Conservation (phyloP, 1,140 invertebrate genomes). For the Drosophila ananassae region DNA sequence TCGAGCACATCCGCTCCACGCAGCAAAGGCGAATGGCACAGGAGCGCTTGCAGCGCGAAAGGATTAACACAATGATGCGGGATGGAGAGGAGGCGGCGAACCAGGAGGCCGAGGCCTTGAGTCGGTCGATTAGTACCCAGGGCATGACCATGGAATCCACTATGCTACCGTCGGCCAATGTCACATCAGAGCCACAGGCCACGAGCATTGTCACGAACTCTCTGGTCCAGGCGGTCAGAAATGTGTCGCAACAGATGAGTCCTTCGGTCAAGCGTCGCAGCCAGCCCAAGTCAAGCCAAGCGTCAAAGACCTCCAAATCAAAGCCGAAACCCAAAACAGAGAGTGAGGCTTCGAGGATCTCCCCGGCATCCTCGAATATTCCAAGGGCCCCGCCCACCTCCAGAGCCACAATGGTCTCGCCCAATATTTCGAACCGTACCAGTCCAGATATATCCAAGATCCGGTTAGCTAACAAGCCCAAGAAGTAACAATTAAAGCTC, state of each 20-base stretch:
- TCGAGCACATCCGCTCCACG: constrained; percentile 42
- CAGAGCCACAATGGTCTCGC: constrained; percentile 20
- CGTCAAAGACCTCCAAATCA: not conserved
- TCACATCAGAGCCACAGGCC: not conserved
- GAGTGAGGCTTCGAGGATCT: not conserved
- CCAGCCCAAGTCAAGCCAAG: not conserved
- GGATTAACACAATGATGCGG: constrained; percentile 39
- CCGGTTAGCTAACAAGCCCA: constrained; percentile 24
- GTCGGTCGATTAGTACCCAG: constrained; percentile 58
- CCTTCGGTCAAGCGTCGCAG: not conserved
- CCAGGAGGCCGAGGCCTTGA: constrained; percentile 41
- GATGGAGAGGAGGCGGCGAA: constrained; percentile 39
- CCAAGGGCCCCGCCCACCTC: constrained; percentile 26
- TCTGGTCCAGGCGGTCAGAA: not conserved
- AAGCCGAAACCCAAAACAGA: not conserved
- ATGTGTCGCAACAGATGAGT: not conserved
- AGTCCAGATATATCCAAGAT: constrained; percentile 29
- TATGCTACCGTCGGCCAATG: constrained; percentile 2
- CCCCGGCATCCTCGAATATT: not conserved
- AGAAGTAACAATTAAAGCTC: constrained; percentile 13
- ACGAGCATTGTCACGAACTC: not conserved
- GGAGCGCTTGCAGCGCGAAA: constrained; percentile 33
- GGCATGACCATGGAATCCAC: constrained; percentile 35
- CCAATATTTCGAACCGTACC: not conserved
- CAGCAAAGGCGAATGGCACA: constrained; percentile 39